These are phyloP conservation scores for Vimba vimba DNA, from an alignment of 2,113 vertebrate genomes.

Conservation along the genomic window DNA sequence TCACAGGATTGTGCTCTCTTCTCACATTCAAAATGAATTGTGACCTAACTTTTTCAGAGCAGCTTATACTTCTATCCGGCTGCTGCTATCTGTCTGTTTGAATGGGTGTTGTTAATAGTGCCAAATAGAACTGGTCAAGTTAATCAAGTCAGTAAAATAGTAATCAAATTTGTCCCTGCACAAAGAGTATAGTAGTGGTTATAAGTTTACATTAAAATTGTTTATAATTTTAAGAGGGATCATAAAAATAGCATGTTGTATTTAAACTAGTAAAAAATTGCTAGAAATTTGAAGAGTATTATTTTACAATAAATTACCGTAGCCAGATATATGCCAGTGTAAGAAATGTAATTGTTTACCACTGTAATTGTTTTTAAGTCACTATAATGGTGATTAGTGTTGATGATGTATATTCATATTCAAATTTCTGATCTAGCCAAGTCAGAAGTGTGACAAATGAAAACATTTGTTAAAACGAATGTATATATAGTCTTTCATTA, in stretches of 20 bases:
- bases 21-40: slow-evolving; percentile 1
- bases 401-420: too few relatives aligned
- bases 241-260: background rate
- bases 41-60: background rate
- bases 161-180: background rate
- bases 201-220: background rate
- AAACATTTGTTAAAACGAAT: too few relatives aligned
- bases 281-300: too few relatives aligned
- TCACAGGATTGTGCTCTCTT: background rate
- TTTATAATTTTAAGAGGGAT: background rate
- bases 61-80: background rate
- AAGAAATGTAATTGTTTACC: too few relatives aligned
- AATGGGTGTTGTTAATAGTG: background rate
- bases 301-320: too few relatives aligned
- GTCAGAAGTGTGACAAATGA: too few relatives aligned
- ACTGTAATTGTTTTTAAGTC: too few relatives aligned
- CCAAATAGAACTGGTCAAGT: background rate
- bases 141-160: background rate
- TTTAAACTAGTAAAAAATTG: background rate
- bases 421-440: too few relatives aligned
- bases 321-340: too few relatives aligned
- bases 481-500: background rate
- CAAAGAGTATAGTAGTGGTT: background rate
- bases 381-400: too few relatives aligned
- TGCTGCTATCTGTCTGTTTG: background rate